Evolutionary conservation across 2,888 invertebrate species (phyloP), one percentile per base, ranked within the genome.

Genomic region (Tipula unca): DNA sequence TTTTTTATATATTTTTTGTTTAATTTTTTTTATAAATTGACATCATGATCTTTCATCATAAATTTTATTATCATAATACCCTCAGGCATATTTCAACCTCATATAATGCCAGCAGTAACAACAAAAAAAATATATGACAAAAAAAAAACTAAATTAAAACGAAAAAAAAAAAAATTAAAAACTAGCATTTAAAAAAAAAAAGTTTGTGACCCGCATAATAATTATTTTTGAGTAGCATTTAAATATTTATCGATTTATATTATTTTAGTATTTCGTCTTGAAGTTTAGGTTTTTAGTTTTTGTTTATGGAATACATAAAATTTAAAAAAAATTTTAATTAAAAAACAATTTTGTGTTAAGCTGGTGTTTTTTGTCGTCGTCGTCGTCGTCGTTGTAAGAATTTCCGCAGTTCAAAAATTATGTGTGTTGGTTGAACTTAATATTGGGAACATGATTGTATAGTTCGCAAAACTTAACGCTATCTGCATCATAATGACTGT

Each of bases 11-110:
- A 48, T n/a, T n/a, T n/a, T n/a, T n/a, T n/a, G n/a, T n/a, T n/a
- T n/a, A n/a, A n/a, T n/a, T n/a, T 48, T 48, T 69, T 69, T 25
- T 69, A 69, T 69, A 69, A 69, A 69, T 69, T 69, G 69, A 69
- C 69, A 69, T 69, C 69, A 69, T 69, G 69, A 69, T 69, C 69
- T 69, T 69, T 69, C 69, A 69, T 69, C 69, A 69, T 69, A 69
- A 69, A 69, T 69, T 69, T 69, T 69, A 69, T 69, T 69, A 69
- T 69, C 69, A 69, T 69, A 69, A 69, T 69, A 69, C 69, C 69
- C 69, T 69, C 69, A 69, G 69, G 69, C 69, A 69, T 69, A 69
- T 69, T 69, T 69, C 25, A 69, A 69, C 69, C 69, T 69, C 69
- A 25, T 69, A 69, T 69, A 69, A 69, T 69, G 69, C 69, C 69